These are phyloP conservation scores for Meganola albula DNA, from an alignment of 2,888 invertebrate genomes.

Conservation along the genomic window DNA sequence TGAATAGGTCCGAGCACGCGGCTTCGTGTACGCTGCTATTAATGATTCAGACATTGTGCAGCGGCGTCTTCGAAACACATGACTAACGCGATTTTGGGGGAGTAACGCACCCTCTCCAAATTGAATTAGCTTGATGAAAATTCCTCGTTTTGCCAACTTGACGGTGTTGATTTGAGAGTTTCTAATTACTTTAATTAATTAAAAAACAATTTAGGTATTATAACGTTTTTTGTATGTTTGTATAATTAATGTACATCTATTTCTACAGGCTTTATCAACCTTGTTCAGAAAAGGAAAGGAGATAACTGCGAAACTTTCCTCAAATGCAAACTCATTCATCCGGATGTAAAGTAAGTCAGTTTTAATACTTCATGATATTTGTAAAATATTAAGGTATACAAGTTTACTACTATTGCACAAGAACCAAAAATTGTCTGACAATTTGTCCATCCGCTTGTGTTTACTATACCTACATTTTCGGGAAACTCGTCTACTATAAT, in stretches of 20 bases:
- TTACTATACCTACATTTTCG: constrained; percentile 32
- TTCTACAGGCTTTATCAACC: constrained; percentile 32
- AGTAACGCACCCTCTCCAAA: constrained; percentile 22
- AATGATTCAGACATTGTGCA: constrained; percentile 21
- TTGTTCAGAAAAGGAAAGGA: constrained; percentile 27
- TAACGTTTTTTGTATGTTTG: too few species aligned
- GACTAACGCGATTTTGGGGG: constrained; percentile 19
- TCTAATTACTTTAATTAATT: background rate
- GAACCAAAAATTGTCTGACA: constrained; percentile 23
- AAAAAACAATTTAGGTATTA: background rate
- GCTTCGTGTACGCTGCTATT: constrained; percentile 12
- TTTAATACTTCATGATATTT: constrained; percentile 10
- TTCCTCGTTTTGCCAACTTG: constrained; percentile 19
- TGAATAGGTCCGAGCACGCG: constrained; percentile 23
- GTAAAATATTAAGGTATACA: constrained; percentile 8
- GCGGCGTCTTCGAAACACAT: constrained; percentile 21
- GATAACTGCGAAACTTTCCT: constrained; percentile 34
- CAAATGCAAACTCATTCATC: constrained; percentile 36
- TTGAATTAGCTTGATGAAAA: constrained; percentile 30
- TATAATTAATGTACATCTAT: constrained; percentile 20
- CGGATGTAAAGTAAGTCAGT: constrained; percentile 43
- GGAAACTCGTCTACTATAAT: constrained; percentile 33
- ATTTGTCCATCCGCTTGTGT: constrained; percentile 29
- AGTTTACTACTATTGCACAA: constrained; percentile 9
- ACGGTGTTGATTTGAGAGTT: constrained; percentile 24